These are phyloP conservation scores for Nyctibius grandis DNA, from an alignment of 2,797 vertebrate genomes.

Conservation along the genomic window DNA sequence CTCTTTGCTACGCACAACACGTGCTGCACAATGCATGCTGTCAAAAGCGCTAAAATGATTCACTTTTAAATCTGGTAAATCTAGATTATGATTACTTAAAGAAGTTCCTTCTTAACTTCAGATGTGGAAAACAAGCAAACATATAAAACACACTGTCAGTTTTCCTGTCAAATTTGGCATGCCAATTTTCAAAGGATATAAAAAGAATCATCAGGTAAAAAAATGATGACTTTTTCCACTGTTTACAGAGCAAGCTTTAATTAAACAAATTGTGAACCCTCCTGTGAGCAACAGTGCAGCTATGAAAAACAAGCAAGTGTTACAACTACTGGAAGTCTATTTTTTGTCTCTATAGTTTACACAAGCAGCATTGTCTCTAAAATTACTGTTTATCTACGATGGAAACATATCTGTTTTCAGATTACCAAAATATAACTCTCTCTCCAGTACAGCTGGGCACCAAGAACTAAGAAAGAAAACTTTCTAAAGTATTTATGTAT, in stretches of 20 bases:
- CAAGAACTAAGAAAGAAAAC: background rate
- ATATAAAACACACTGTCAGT: background rate
- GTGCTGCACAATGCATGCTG: background rate
- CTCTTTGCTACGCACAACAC: background rate
- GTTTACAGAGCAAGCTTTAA: background rate
- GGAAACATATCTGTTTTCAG: conserved; percentile 1
- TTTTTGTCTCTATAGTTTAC: conserved; percentile 23
- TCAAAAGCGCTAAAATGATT: background rate
- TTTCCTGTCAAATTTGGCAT: background rate
- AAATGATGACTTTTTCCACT: background rate
- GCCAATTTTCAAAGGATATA: background rate
- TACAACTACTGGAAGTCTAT: background rate
- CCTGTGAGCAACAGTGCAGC: background rate
- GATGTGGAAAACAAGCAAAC: background rate
- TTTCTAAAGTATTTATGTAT: background rate
- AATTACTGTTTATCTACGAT: background rate
- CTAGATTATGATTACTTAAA: background rate
- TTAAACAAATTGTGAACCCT: background rate
- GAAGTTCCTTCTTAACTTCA: background rate
- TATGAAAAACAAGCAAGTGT: background rate
- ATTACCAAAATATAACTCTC: background rate
- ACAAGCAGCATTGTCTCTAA: background rate
- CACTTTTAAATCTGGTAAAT: background rate
- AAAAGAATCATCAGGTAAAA: background rate
- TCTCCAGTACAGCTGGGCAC: background rate